phyloP scores from a whole-genome alignment of 2,888 invertebrate genomes.

The Sclerodermus sp. region DNA sequence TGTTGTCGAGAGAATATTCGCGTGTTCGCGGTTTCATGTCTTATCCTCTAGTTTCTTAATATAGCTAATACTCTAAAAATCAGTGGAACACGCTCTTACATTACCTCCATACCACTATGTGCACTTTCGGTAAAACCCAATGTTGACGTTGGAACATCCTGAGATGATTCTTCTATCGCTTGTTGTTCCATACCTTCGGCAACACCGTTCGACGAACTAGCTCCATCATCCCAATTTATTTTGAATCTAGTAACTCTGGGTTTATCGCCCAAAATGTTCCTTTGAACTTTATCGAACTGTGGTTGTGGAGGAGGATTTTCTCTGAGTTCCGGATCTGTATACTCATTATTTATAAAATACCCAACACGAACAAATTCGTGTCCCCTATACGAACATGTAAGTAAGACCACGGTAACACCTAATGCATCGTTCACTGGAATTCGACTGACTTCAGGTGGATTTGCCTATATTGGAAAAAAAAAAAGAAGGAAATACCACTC shows the following conservation, averaged over 20 bases:
- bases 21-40: no score
- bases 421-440: constrained; percentile 96
- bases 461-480: constrained; percentile 78
- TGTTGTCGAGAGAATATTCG: no score
- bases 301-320: constrained; percentile 94
- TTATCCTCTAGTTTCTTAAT: no score
- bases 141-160: constrained; percentile 47
- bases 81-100: constrained; percentile 36
- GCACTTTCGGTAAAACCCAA: constrained; percentile 52
- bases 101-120: constrained; percentile 56
- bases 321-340: constrained; percentile 86
- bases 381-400: constrained; percentile 88
- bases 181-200: constrained; percentile 49
- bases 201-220: constrained; percentile 45
- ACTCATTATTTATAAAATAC: constrained; percentile 98
- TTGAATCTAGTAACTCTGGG: constrained; percentile 95
- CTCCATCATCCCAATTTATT: constrained; percentile 90
- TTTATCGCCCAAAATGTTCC: constrained; percentile 62
- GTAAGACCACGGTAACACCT: constrained; percentile 95
- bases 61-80: no score
- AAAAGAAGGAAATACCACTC: neutral
- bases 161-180: constrained; percentile 44
- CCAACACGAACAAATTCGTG: constrained; percentile 98
- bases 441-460: constrained; percentile 89
- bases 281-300: constrained; percentile 85